Evolutionary conservation across 1,140 invertebrate species (phyloP).

Genomic region (Drosophila lini): DNA sequence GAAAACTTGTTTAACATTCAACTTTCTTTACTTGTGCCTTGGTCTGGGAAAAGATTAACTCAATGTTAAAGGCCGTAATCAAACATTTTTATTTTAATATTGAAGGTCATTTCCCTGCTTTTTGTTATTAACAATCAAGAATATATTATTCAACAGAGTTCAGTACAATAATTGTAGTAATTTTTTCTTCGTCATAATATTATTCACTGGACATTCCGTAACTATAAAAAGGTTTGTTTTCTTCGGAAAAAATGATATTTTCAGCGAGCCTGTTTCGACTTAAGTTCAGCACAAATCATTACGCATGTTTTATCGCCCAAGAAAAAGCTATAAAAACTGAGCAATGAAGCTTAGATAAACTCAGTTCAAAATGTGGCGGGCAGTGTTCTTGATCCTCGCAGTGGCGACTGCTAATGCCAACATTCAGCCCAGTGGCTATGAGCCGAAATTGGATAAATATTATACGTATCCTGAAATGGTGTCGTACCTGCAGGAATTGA

Average conservation of each 20-base stretch:
- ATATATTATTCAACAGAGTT: not conserved
- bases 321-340: not conserved
- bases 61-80: conserved; percentile 5
- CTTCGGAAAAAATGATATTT: not conserved
- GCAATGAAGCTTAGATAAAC: too few relatives aligned
- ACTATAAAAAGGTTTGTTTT: not conserved
- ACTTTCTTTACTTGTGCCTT: not conserved
- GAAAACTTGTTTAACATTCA: conserved; percentile 11
- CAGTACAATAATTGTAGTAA: not conserved
- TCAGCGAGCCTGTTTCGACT: not conserved
- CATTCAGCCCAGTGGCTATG: not conserved
- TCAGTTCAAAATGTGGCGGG: not conserved
- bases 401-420: not conserved
- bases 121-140: not conserved
- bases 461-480: not conserved
- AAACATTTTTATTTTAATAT: not conserved
- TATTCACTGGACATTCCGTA: not conserved
- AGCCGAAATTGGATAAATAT: not conserved
- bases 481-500: not conserved
- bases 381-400: not conserved
- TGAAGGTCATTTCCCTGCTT: not conserved
- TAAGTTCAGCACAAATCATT: not conserved
- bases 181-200: not conserved
- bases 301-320: not conserved
- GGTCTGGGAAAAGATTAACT: conserved; percentile 25